These are phyloP conservation scores for Cladopsammia gracilis DNA, from an alignment of 64 coral and sea anemone species.

Conservation along the genomic window DNA sequence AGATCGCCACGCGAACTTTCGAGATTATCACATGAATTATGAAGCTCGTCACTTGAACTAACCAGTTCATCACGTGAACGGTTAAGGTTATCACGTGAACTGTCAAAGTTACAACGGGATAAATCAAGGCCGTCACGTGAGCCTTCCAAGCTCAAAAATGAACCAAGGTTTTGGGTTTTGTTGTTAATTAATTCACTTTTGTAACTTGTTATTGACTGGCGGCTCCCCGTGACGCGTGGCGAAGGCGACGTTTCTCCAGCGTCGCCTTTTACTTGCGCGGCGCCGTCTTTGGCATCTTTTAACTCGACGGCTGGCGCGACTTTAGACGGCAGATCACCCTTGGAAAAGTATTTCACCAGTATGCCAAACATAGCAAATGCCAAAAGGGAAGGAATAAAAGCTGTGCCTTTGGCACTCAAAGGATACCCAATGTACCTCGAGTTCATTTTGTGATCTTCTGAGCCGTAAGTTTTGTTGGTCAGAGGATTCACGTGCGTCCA, in stretches of 20 bases:
- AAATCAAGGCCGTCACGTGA: neutral
- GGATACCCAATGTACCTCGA: slow-evolving; percentile 74
- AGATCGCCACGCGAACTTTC: slow-evolving; percentile 12
- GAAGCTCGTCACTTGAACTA: neutral
- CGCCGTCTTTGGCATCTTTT: neutral
- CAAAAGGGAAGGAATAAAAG: slow-evolving; percentile 78
- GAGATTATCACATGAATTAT: slow-evolving; percentile 5
- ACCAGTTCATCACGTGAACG: neutral
- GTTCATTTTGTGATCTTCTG: slow-evolving; percentile 86
- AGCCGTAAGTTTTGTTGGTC: slow-evolving; percentile 75
- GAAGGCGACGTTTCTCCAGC: neutral
- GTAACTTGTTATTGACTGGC: slow-evolving; percentile 12
- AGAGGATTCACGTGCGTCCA: slow-evolving; percentile 79
- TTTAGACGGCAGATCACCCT: slow-evolving; percentile 40
- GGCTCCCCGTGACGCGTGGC: neutral
- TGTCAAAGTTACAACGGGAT: neutral
- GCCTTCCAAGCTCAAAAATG: neutral
- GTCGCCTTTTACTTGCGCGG: neutral
- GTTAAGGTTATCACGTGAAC: neutral
- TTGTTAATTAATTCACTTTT: slow-evolving; percentile 5
- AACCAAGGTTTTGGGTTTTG: neutral
- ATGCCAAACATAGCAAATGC: slow-evolving; percentile 80
- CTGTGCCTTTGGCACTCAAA: slow-evolving; percentile 77
- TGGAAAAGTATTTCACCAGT: slow-evolving; percentile 83
- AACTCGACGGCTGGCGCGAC: neutral